A percentile compares a stretch with the other conserved stretches of the same genome.
Evolutionary conservation across 92 coral and sea anemone species (phyloP).

Genomic region (Zoanthus solanderi): DNA sequence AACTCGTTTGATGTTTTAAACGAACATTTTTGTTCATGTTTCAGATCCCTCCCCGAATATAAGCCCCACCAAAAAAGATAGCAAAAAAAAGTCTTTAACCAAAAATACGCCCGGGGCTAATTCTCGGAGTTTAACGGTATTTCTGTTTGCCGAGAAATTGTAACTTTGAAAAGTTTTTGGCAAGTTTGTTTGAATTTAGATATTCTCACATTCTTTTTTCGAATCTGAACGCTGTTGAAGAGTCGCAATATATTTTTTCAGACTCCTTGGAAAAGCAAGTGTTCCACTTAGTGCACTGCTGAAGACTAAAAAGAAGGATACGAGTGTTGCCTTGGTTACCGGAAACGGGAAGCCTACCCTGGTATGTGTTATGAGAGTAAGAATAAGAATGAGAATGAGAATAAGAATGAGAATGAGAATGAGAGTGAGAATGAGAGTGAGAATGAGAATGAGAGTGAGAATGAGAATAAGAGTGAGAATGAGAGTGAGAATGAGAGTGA

Average conservation of each 20-base stretch:
- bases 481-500: neutral
- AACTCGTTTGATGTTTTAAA: too few relatives aligned
- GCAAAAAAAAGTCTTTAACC: too few relatives aligned
- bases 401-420: neutral
- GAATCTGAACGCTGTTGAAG: too few relatives aligned
- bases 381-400: neutral
- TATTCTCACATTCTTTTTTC: too few relatives aligned
- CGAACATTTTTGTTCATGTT: too few relatives aligned
- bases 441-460: neutral
- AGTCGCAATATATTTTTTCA: neutral
- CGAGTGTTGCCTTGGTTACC: constrained; percentile 24
- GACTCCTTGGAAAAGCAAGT: constrained; percentile 37
- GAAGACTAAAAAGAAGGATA: constrained; percentile 40
- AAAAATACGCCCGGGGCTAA: too few relatives aligned
- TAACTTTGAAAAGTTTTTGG: too few relatives aligned
- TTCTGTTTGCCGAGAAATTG: too few relatives aligned
- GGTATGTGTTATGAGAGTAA: neutral
- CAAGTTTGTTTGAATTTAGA: too few relatives aligned
- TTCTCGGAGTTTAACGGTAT: too few relatives aligned
- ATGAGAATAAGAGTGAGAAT: neutral
- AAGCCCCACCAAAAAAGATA: too few relatives aligned
- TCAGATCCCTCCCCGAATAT: too few relatives aligned
- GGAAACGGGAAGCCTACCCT: constrained; percentile 39
- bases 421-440: neutral
- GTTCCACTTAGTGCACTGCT: constrained; percentile 26